Evolutionary conservation across 2,888 invertebrate genomes (phyloP), one percentile per base, ranked within the genome.

Genomic region (Hyles lineata): DNA sequence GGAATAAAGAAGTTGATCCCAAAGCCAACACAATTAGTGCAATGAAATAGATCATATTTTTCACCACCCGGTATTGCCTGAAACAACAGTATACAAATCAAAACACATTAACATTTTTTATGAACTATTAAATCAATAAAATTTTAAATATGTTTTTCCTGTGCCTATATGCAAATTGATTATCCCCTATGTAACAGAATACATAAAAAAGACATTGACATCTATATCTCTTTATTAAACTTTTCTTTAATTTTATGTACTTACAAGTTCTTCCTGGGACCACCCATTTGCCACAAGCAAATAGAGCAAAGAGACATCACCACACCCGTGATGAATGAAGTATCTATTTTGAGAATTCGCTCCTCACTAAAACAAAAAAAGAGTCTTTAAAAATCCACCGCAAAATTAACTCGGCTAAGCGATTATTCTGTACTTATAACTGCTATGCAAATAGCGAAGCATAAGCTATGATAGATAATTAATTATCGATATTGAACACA

Each of bases 231-330:
- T 43, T 43, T 35, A 35, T 43, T 43, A 15, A 0, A 43, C 43
- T 43, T 43, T 43, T 43, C 43, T 43, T 43, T 15, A 43, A 43
- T 77, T 70, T 69, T 21, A 50, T 29, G 3, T 19, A 93, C 96
- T 96, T 92, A 97, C 97, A 96, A 91, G 82, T 96, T 95, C 75
- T 87, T 90, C 81, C 94, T 95, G 0, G 97, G 97, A 1, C 96
- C 95, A 35, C 96, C 95, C 71, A 96, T 89, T 84, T 97, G 97
- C 96, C 97, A 97, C 67, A 97, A 86, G 70, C 96, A 88, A 17
- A 95, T 93, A 0, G 96, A 95, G 82, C 96, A 96, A 1, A 90
- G 80, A 70, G 96, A 94, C 82, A 96, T 91, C 1, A 96, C 83
- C 7, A 96, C 78, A 29, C 96, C 96, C 0, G 96, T 93, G 61